Evolutionary conservation across 2,888 invertebrate species (phyloP), one percentile per base, ranked within the genome.

Genomic region (Melolontha melolontha): DNA sequence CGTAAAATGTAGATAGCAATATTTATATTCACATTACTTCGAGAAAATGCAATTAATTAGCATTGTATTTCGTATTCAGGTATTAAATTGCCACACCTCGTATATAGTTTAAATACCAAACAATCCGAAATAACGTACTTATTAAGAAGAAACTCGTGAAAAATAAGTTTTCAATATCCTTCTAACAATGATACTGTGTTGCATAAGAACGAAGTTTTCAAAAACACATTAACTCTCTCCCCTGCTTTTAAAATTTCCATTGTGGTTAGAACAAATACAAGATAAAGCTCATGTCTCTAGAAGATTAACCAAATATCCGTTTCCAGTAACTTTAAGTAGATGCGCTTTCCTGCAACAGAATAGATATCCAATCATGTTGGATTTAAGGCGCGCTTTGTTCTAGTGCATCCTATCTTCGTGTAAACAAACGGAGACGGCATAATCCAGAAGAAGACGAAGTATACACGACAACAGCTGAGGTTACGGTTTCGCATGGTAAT

Each of bases 341-440:
- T 70, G 71, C 72, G 67, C 51, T 66, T 51, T 64, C 66, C 51
- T 68, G 70, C 72, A 70, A 50, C 47, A 69, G 71, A 75, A 72
- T 73, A 73, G 71, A 70, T 75, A 75, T 73, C 74, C 75, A 74
- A 75, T 75, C 75, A 73, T 69, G 71, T 69, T 64, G 75, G 73
- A 75, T 73, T 74, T 71, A 51, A 51, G 62, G 42, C 57, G 44
- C 34, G 59, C 72, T 70, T 72, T 72, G 72, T 72, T 70, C 70
- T 57, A 54, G 64, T 64, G 72, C 68, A 70, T 68, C 67, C 59
- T 65, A 68, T 55, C 44, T 65, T 73, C 71, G 65, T 72, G 72
- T 71, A 73, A 72, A 72, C 73, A 73, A 67, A 72, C 70, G 70
- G 68, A 71, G 69, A 64, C 67, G 64, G 59, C 64, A 59, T 72